These are phyloP conservation scores for Bothrops jararaca DNA, from an alignment of 2,113 vertebrate species.

Conservation along the genomic window DNA sequence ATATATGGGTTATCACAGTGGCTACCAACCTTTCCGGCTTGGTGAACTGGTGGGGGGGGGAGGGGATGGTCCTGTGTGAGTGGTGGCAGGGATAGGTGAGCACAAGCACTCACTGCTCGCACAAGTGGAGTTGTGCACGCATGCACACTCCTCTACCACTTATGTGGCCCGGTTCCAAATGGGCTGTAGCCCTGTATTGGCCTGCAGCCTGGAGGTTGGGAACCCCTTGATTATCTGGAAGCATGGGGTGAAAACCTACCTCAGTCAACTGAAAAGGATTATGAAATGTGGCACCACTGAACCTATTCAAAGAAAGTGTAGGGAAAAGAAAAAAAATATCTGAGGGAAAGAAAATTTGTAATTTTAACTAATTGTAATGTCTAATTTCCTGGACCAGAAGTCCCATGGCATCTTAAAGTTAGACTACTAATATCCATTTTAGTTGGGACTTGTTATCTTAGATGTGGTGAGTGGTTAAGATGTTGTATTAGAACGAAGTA, in stretches of 20 bases:
- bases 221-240: background rate
- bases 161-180: too few species aligned
- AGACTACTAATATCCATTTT: background rate
- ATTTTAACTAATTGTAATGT: background rate
- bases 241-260: background rate
- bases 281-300: background rate
- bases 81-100: too few species aligned
- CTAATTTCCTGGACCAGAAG: background rate
- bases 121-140: too few species aligned
- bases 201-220: fast-evolving
- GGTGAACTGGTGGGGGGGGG: too few species aligned
- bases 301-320: background rate
- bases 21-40: too few species aligned
- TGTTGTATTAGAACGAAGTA: background rate
- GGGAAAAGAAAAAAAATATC: background rate
- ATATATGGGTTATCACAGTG: background rate
- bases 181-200: too few species aligned
- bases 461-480: background rate
- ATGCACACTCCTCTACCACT: too few species aligned
- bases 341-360: background rate
- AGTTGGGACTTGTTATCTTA: background rate
- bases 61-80: too few species aligned
- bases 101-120: too few species aligned
- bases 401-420: background rate
- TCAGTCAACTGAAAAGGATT: background rate